These are phyloP conservation scores for Arctopsyche grandis DNA, from an alignment of 1,140 invertebrate genomes.

Conservation along the genomic window DNA sequence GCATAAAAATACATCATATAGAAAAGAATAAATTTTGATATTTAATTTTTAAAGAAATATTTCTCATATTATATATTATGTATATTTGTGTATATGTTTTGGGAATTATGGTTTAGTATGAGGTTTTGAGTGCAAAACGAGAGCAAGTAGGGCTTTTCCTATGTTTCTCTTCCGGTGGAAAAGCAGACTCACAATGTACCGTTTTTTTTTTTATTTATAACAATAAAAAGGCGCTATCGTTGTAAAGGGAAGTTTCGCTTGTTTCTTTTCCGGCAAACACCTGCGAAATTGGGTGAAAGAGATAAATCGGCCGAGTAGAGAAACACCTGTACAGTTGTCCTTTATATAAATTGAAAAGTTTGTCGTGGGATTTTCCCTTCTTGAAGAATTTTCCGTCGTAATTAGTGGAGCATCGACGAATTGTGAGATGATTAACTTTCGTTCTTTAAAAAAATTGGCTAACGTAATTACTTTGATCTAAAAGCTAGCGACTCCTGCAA, in stretches of 20 bases:
- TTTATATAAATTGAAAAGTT: background rate
- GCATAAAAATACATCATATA: background rate
- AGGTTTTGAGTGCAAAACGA: too few species aligned
- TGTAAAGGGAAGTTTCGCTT: background rate
- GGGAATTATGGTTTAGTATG: too few species aligned
- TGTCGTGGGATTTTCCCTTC: background rate
- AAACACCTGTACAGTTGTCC: constrained; percentile 27
- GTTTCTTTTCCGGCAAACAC: constrained; percentile 10
- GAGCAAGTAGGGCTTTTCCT: too few species aligned
- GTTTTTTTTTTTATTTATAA: background rate
- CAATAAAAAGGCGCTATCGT: background rate
- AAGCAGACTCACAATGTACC: too few species aligned
- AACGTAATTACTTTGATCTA: background rate
- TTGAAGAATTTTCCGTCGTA: background rate
- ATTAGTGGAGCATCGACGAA: background rate
- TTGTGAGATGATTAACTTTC: background rate
- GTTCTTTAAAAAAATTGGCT: background rate
- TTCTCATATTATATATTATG: too few species aligned
- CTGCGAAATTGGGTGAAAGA: constrained; percentile 45
- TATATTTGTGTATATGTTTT: too few species aligned
- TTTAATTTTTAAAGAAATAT: background rate
- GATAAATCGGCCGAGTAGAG: constrained; percentile 36
- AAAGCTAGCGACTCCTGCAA: constrained; percentile 5
- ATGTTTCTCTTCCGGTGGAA: too few species aligned
- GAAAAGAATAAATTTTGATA: background rate